phyloP scores from a whole-genome alignment of 2,113 vertebrate genomes.

The Ceratotherium simum region DNA sequence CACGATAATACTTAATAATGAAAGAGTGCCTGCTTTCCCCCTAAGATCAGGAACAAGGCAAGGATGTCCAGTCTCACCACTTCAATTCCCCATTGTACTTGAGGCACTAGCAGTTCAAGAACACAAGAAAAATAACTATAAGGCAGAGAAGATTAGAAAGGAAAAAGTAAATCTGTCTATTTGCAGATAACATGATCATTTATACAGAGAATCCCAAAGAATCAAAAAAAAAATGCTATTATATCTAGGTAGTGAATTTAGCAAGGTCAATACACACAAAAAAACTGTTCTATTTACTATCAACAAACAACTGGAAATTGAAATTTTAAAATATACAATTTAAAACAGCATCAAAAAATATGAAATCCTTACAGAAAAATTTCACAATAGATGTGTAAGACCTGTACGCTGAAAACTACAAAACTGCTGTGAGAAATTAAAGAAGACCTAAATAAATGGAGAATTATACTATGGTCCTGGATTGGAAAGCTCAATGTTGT shows the following conservation, averaged over 20 bases:
- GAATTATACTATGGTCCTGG: background rate
- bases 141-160: background rate
- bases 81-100: background rate
- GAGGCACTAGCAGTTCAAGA: slow-evolving; percentile 11
- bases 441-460: slow-evolving; percentile 8
- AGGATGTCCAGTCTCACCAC: background rate
- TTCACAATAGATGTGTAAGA: background rate
- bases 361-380: background rate
- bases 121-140: background rate
- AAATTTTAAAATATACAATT: background rate
- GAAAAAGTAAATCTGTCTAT: background rate
- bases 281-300: background rate
- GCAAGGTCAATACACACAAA: background rate
- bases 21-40: background rate
- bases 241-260: slow-evolving; percentile 33
- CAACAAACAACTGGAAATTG: background rate
- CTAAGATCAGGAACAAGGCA: background rate
- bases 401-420: background rate
- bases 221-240: background rate
- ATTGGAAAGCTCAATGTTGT: background rate
- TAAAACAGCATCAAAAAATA: background rate
- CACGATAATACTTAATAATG: background rate
- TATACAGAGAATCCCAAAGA: background rate
- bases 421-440: slow-evolving; percentile 25
- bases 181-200: background rate